Evolutionary conservation across 1,140 invertebrate genomes (phyloP), one percentile per base, ranked within the genome.

Genomic region (Armadillidium nasatum): DNA sequence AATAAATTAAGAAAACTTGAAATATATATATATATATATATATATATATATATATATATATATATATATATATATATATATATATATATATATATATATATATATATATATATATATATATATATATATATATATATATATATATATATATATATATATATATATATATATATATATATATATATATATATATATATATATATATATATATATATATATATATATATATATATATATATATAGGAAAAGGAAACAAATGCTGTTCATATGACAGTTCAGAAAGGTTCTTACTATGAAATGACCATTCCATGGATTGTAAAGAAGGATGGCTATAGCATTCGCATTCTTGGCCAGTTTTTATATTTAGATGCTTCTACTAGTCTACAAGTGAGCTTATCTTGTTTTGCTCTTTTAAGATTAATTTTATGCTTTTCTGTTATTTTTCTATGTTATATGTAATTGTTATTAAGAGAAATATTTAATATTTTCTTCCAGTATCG

Each of bases 331-430:
- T 98, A 93, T 82, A 91, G 90, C 0, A 95, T 93, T 0, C 94
- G 93, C 86, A 92, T 98, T 54, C 94, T 92, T 72, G 95, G 95
- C 4, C 95, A 97, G 84, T 85, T 98, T 15, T 87, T 98, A 21
- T 93, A 97, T 86, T 87, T 97, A 69, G 95, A 98, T 86, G 93
- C 94, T 0, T 96, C 95, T 0, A 97, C 95, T 3, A 97, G 94
- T 87, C 86, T 98, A 45, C 92, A 93, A 82, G 85, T 86, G 68
- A 15, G 50, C 68, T 22, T 75, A 60, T 60, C 7, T 60, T n/a
- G n/a, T n/a, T 3, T 60, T 60, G 11, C 7, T 60, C 50, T 60
- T 3, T 3, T 15, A 3, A 3, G 11, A 7, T 4, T 60, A 60
- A 60, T 15, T 60, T 15, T 2, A 60, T 60, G 33, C 33, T 3